Evolutionary conservation across 2,888 invertebrate genomes (phyloP).

Genomic region (Apamea anceps): DNA sequence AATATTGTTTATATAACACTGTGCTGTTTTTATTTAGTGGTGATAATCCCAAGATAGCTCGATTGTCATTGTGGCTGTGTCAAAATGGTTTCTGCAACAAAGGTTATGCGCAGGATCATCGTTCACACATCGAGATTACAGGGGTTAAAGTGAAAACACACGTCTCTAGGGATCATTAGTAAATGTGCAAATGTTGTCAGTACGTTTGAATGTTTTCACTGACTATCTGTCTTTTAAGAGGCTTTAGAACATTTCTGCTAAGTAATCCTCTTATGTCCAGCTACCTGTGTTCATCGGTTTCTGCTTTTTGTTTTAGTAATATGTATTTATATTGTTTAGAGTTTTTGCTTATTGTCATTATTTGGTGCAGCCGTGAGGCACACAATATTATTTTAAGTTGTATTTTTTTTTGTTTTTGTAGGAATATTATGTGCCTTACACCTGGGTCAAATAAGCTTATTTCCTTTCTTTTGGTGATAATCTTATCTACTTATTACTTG

Average conservation of each 20-base stretch:
- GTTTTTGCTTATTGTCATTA: not conserved
- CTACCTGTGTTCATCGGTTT: conserved; percentile 77
- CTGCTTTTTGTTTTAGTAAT: not conserved
- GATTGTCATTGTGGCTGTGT: not conserved
- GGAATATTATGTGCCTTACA: too few species aligned
- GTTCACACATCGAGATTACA: not conserved
- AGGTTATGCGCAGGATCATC: not conserved
- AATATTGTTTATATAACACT: not conserved
- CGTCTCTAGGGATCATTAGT: conserved; percentile 77
- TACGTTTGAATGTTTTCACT: conserved; percentile 88
- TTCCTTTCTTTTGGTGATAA: not conserved
- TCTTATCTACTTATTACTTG: not conserved
- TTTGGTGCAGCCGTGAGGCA: too few species aligned
- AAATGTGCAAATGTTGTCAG: conserved; percentile 79
- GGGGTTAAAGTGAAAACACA: not conserved
- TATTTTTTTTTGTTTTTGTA: too few species aligned
- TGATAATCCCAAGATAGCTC: not conserved
- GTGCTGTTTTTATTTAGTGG: not conserved
- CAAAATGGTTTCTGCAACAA: too few species aligned
- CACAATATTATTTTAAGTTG: too few species aligned
- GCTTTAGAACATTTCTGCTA: conserved; percentile 73
- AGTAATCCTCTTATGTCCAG: conserved; percentile 78
- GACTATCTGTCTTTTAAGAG: conserved; percentile 71
- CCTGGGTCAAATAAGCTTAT: too few species aligned
- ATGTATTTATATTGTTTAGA: not conserved